Conservation (phyloP, 2,888 invertebrate species). For the Venusia cambrica region DNA sequence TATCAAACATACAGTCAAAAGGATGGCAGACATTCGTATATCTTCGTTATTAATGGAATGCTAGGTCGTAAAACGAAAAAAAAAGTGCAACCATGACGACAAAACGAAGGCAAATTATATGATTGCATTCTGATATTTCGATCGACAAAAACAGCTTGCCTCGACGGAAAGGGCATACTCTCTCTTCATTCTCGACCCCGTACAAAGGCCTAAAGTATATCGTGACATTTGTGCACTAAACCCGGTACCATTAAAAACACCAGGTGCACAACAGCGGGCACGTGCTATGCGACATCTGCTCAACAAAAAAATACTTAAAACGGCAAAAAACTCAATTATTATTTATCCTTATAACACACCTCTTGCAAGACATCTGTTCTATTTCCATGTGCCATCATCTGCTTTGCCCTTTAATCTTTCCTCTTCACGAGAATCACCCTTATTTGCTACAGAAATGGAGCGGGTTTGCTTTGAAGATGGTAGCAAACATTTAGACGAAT, state of each 20-base stretch:
- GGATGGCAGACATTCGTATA: too few relatives aligned
- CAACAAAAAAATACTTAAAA: constrained; percentile 53
- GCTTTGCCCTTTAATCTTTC: constrained; percentile 27
- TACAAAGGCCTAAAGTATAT: constrained; percentile 27
- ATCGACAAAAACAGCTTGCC: too few relatives aligned
- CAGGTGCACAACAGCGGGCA: constrained; percentile 67
- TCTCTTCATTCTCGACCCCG: constrained; percentile 4
- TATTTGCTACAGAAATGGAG: background rate
- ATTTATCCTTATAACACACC: constrained; percentile 60
- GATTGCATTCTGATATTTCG: too few relatives aligned
- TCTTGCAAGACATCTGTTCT: constrained; percentile 59
- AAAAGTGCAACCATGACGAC: too few relatives aligned
- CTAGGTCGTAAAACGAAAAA: too few relatives aligned
- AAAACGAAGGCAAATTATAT: too few relatives aligned
- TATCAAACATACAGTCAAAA: too few relatives aligned
- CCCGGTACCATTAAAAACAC: constrained; percentile 57
- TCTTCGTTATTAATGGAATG: too few relatives aligned
- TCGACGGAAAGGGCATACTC: too few relatives aligned
- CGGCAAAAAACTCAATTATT: constrained; percentile 46
- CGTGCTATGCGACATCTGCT: constrained; percentile 70
- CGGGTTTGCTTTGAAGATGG: constrained; percentile 4
- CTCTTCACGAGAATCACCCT: constrained; percentile 11
- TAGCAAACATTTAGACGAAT: constrained; percentile 1
- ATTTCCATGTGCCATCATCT: constrained; percentile 48
- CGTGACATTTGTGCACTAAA: constrained; percentile 39